Percentiles rank a stretch among this genome's conserved stretches.
Evolutionary conservation across 2,888 invertebrate genomes (phyloP).

Genomic region (Molorchus minor): DNA sequence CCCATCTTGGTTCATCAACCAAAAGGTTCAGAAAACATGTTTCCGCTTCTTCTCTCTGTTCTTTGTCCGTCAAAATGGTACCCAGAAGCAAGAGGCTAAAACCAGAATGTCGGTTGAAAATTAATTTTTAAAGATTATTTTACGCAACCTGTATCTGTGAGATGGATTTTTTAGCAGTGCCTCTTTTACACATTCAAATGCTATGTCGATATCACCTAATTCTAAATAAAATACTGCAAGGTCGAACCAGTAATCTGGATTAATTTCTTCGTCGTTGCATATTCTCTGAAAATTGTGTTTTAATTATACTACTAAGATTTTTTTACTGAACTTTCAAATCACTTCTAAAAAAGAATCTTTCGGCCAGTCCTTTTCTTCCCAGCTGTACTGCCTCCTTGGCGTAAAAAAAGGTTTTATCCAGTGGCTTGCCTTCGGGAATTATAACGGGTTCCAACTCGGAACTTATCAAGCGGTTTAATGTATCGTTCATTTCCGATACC

Average conservation of each 20-base stretch:
- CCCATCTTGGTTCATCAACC: constrained; percentile 52
- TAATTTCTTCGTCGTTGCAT: constrained; percentile 45
- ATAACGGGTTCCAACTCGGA: constrained; percentile 38
- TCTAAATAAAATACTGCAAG: constrained; percentile 57
- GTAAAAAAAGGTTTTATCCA: constrained; percentile 47
- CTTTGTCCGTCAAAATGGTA: constrained; percentile 50
- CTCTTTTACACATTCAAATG: constrained; percentile 56
- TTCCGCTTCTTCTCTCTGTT: constrained; percentile 54
- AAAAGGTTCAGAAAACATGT: constrained; percentile 56
- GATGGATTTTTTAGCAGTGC: constrained; percentile 48
- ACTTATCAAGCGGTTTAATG: constrained; percentile 49
- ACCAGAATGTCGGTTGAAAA: constrained; percentile 12
- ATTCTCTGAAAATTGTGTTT: constrained; percentile 56
- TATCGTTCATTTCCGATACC: constrained; percentile 52
- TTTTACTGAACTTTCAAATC: constrained; percentile 3
- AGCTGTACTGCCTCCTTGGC: constrained; percentile 59
- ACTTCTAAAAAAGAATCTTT: constrained; percentile 48
- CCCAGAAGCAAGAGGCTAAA: constrained; percentile 54
- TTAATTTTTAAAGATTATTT: background rate
- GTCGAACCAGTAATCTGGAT: constrained; percentile 57
- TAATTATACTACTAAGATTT: too few relatives aligned
- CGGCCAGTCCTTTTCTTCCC: constrained; percentile 50
- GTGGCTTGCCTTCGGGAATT: constrained; percentile 20
- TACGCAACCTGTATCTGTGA: constrained; percentile 52
- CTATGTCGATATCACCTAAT: constrained; percentile 49